These are phyloP conservation scores for Ceryle rudis DNA, from an alignment of 2,797 vertebrate genomes.

Conservation along the genomic window DNA sequence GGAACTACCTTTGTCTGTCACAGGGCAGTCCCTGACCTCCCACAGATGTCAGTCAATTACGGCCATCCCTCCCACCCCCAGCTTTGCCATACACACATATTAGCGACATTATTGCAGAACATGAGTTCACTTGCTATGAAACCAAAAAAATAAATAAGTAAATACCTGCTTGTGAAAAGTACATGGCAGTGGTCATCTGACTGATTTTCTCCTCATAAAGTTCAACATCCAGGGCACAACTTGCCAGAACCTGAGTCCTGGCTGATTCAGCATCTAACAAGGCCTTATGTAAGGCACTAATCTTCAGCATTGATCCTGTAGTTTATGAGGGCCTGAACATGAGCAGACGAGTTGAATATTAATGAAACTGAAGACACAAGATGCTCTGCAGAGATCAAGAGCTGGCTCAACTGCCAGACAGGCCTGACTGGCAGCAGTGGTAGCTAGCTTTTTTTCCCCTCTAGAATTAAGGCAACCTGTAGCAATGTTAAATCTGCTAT, in stretches of 20 bases:
- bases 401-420: background rate
- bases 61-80: background rate
- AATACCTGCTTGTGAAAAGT: background rate
- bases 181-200: fast-evolving
- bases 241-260: fast-evolving
- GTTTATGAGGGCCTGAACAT: background rate
- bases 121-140: background rate
- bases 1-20: background rate
- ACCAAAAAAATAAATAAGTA: background rate
- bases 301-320: background rate
- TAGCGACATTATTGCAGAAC: background rate
- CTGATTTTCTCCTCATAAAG: background rate
- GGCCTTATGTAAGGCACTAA: background rate
- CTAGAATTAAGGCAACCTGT: background rate
- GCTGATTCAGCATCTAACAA: background rate
- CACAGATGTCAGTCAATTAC: background rate
- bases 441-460: background rate
- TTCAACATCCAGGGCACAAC: background rate
- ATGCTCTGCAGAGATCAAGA: background rate
- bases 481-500: background rate
- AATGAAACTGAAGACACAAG: background rate
- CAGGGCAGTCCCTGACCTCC: too few species aligned
- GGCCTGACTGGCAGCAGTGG: background rate
- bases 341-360: background rate
- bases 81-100: background rate